Evolutionary conservation across 1,140 invertebrate species (phyloP), one percentile per base, ranked within the genome.

Genomic region (Drosophila lacteicornis): DNA sequence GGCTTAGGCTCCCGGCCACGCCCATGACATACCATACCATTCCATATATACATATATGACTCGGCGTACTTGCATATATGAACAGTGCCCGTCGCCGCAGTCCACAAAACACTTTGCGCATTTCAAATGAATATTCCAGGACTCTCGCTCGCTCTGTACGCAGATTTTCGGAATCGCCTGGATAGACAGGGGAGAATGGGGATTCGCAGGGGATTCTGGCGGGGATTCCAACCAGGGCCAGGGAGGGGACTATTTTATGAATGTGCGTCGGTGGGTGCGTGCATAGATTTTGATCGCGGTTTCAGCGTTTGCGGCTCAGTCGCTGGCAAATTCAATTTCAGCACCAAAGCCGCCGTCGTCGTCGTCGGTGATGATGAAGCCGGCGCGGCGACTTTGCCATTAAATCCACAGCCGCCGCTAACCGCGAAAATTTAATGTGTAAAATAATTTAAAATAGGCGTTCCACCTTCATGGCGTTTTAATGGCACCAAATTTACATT

Each of bases 251-350:
- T 30, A 46, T 45, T 60, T 51, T 74, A 42, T 56, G 65, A 77
- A 47, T 71, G 53, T 67, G 42, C 27, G 19, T n/a, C 25, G 19
- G 36, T 42, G 53, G 27, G 30, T 65, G 69, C 51, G 68, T 71
- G 78, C 70, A 81, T 88, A 79, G 85, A 90, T 85, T 79, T 82
- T 56, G 53, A 71, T 77, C 62, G 82, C 60, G 85, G 85, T 79
- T 90, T 85, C 57, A 74, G 69, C 70, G 68, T 90, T 90, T 88
- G 67, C 51, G 86, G 86, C 80, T 51, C 50, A 66, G 70, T 79
- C 82, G 57, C 67, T 74, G 53, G 66, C 45, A 79, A 90, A 88
- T 85, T 88, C 62, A 88, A 88, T 88, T 88, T 90, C 60, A 84
- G 47, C 75, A 55, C 50, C 68, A 75, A 67, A 55, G 73, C 59